Percentiles rank a stretch among this genome's conserved stretches.
Conservation (phyloP, 2,113 vertebrate species). For the Athene noctua region DNA sequence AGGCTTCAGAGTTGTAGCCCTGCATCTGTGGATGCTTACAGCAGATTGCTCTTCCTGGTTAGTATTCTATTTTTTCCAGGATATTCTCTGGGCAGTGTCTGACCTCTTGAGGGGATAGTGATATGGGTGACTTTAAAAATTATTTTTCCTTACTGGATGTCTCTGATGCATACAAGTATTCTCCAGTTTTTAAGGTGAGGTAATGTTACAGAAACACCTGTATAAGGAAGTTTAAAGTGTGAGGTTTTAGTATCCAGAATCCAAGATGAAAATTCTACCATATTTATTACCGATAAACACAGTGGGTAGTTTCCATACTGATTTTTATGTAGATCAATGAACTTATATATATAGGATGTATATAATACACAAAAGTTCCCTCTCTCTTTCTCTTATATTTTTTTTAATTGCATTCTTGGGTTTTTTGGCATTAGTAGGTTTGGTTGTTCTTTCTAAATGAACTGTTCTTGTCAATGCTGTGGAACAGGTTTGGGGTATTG, state of each 20-base stretch:
- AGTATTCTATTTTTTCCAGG: background rate
- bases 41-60: background rate
- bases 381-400: background rate
- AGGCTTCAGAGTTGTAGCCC: background rate
- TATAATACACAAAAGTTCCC: background rate
- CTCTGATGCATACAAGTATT: background rate
- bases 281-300: background rate
- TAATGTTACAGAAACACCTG: background rate
- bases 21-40: background rate
- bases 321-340: background rate
- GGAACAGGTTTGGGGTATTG: background rate
- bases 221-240: background rate
- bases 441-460: background rate
- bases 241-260: background rate
- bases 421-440: background rate
- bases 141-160: background rate
- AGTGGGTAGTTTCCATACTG: background rate
- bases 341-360: background rate
- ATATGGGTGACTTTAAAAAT: background rate
- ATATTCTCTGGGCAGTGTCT: background rate
- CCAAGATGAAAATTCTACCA: background rate
- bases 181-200: background rate
- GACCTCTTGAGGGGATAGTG: background rate
- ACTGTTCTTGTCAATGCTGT: background rate
- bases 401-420: background rate